Percentiles rank a stretch among this genome's conserved stretches.
Evolutionary conservation across 1,140 invertebrate genomes (phyloP).

Genomic region (Trichonephila clavata): DNA sequence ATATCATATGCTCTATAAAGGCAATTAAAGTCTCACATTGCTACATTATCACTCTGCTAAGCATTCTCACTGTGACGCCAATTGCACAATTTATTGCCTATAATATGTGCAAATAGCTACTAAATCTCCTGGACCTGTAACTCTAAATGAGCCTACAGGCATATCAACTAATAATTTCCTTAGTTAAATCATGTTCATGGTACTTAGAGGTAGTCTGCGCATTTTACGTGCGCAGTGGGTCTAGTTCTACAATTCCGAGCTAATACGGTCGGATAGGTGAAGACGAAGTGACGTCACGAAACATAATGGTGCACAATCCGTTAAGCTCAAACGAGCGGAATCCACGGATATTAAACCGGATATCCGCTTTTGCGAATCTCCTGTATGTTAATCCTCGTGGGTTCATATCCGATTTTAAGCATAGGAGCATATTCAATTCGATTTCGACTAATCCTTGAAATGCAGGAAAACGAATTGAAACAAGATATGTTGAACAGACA

Average conservation of each 20-base stretch:
- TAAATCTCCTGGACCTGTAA: slow-evolving; percentile 10
- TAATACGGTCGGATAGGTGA: background rate
- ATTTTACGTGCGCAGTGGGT: background rate
- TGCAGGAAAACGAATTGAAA: background rate
- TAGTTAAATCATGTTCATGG: background rate
- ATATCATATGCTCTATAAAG: background rate
- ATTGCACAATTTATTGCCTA: slow-evolving; percentile 4
- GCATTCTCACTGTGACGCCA: background rate
- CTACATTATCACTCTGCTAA: background rate
- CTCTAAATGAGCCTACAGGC: background rate
- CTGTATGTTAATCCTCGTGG: background rate
- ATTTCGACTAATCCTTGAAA: background rate
- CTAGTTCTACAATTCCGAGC: background rate
- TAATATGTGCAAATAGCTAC: slow-evolving; percentile 46
- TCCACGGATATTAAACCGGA: slow-evolving; percentile 37
- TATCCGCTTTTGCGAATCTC: background rate
- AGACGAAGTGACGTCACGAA: slow-evolving; percentile 30
- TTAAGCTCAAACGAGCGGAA: slow-evolving; percentile 26
- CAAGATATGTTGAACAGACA: background rate
- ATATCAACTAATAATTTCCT: slow-evolving; percentile 40
- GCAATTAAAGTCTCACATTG: background rate
- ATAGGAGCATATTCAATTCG: background rate
- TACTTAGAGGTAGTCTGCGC: background rate
- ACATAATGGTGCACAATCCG: slow-evolving; percentile 18
- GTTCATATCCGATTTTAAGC: slow-evolving; percentile 23